These are phyloP conservation scores for Salmo trutta DNA, from an alignment of 2,797 vertebrate genomes.

Conservation along the genomic window DNA sequence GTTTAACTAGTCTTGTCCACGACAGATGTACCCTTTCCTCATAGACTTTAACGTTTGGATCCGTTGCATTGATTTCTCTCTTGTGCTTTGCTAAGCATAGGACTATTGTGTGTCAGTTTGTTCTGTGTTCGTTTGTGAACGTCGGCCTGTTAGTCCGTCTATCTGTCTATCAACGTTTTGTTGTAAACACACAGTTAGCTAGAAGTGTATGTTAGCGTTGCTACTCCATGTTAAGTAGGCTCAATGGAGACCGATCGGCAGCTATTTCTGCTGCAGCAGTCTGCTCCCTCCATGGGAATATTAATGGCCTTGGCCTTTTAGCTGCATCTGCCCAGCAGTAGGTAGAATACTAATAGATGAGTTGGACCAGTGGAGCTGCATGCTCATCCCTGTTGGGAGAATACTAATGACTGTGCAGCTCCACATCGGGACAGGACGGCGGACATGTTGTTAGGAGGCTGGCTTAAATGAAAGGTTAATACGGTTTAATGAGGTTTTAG, in stretches of 20 bases:
- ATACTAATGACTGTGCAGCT: background rate
- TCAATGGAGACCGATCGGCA: slow-evolving; percentile 12
- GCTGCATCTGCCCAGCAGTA: slow-evolving; percentile 10
- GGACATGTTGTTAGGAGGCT: background rate
- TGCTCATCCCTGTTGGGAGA: background rate
- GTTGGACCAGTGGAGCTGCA: background rate
- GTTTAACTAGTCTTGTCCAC: no score
- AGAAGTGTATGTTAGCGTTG: slow-evolving; percentile 17
- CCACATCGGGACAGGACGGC: background rate
- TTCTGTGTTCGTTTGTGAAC: background rate
- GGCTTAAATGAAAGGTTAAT: background rate
- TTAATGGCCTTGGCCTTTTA: slow-evolving; percentile 35
- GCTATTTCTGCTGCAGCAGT: slow-evolving; percentile 26
- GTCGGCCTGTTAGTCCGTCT: background rate
- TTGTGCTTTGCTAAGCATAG: no score
- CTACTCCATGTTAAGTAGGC: slow-evolving; percentile 26
- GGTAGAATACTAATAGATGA: slow-evolving; percentile 43
- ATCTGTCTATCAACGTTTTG: background rate
- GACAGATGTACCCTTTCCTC: no score
- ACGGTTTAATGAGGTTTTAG: background rate
- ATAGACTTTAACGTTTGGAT: no score
- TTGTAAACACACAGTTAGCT: no score
- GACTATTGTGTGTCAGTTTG: no score
- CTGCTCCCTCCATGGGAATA: slow-evolving; percentile 32
- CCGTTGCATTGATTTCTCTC: no score